phyloP scores from a whole-genome alignment of 2,113 vertebrate genomes.

The Serilophus lunatus region DNA sequence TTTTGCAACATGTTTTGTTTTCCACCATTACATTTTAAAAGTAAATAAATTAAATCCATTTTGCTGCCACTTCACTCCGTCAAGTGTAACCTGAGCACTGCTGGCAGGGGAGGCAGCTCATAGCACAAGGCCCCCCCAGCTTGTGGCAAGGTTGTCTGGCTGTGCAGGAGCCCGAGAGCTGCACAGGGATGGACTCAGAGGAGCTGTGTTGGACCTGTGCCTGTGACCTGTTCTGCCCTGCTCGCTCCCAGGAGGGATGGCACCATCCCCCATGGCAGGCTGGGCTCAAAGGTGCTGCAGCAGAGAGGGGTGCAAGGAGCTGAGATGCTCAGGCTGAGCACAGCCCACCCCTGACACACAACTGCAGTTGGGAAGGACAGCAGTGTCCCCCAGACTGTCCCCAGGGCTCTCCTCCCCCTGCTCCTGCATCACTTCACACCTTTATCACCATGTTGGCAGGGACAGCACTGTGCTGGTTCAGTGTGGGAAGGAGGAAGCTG shows the following conservation, averaged over 20 bases:
- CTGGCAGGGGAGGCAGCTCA: not conserved
- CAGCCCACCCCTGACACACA: no score
- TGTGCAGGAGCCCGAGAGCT: not conserved
- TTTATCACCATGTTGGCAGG: not conserved
- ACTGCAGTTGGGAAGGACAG: not conserved
- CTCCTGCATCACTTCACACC: not conserved
- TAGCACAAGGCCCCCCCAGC: not conserved
- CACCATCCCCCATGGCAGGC: fast-evolving
- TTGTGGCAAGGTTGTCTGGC: not conserved
- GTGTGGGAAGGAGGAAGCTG: not conserved
- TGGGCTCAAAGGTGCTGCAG: not conserved
- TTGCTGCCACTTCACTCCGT: not conserved
- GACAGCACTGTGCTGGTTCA: not conserved
- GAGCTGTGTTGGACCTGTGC: not conserved
- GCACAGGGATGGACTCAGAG: fast-evolving
- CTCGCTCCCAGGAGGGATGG: not conserved
- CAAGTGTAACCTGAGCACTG: conserved; percentile 11
- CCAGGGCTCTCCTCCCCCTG: not conserved
- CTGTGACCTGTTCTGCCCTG: fast-evolving
- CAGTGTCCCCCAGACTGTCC: not conserved
- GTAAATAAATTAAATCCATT: conserved; percentile 30
- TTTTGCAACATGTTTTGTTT: conserved; percentile 64
- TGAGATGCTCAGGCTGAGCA: not conserved
- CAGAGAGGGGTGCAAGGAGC: not conserved
- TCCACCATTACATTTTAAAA: conserved; percentile 15